phyloP scores from a whole-genome alignment of 2,888 invertebrate species.

The Mesorhabditis spiculigera region DNA sequence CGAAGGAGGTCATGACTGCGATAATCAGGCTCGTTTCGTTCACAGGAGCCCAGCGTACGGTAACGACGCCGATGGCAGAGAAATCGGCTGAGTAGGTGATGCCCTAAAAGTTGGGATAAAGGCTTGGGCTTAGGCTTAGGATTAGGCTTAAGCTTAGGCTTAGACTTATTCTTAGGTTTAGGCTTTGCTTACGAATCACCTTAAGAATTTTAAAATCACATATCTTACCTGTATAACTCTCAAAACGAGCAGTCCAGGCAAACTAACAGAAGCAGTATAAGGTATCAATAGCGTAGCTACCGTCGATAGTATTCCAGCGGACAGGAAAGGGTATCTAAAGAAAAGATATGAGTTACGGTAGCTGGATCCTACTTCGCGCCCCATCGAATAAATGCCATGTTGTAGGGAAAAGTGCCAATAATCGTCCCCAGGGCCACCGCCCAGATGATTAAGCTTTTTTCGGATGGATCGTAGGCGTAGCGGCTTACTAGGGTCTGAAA shows the following conservation, averaged over 20 bases:
- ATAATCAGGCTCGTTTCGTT: neutral
- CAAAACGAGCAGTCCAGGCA: slow-evolving; percentile 25
- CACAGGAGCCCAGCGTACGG: neutral
- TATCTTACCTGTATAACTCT: slow-evolving; percentile 31
- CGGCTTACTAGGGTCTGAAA: slow-evolving; percentile 34
- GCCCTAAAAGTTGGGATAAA: neutral
- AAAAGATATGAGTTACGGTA: neutral
- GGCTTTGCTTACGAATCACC: neutral
- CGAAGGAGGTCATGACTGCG: slow-evolving; percentile 3
- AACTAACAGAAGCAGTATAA: slow-evolving; percentile 23
- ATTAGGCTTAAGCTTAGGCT: neutral
- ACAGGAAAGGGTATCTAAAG: slow-evolving; percentile 36
- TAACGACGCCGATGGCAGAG: slow-evolving; percentile 3
- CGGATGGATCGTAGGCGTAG: slow-evolving; percentile 37
- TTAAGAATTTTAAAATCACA: no score
- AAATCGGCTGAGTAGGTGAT: slow-evolving; percentile 6
- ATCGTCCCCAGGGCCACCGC: slow-evolving; percentile 46
- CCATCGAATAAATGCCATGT: slow-evolving; percentile 38
- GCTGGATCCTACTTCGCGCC: slow-evolving; percentile 30
- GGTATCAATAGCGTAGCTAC: slow-evolving; percentile 32
- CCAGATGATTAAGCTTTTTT: slow-evolving; percentile 43
- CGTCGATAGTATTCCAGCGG: slow-evolving; percentile 33
- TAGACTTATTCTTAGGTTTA: neutral
- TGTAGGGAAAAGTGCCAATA: slow-evolving; percentile 46
- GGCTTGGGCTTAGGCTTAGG: neutral